Percentiles rank a stretch among this genome's conserved stretches.
Conservation (phyloP, 1,140 invertebrate species). For the Xylocopa sonorina region DNA sequence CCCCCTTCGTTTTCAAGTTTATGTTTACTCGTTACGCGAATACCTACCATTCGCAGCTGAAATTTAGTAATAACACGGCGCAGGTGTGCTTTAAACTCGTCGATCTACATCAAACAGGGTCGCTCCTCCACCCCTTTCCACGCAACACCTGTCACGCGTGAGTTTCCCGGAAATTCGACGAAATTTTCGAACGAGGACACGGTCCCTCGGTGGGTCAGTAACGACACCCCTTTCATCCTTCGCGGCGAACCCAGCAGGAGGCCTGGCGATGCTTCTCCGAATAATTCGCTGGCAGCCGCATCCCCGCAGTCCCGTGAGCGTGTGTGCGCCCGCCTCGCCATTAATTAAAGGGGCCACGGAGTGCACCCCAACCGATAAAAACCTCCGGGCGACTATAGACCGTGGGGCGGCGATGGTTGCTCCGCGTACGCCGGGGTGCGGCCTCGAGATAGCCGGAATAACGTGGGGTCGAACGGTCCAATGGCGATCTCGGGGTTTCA, state of each 20-base stretch:
- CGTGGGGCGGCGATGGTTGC: slow-evolving; percentile 39
- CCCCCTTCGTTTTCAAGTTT: too few relatives aligned
- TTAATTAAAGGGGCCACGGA: slow-evolving; percentile 65
- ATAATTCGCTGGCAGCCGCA: slow-evolving; percentile 53
- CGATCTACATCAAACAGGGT: not conserved
- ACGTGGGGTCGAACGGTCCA: slow-evolving; percentile 32
- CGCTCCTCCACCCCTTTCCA: not conserved
- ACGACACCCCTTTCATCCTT: slow-evolving; percentile 46
- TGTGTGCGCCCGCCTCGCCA: slow-evolving; percentile 54
- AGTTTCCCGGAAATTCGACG: slow-evolving; percentile 16
- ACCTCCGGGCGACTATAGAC: slow-evolving; percentile 48
- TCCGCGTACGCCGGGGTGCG: slow-evolving; percentile 48
- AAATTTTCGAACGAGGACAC: slow-evolving; percentile 44
- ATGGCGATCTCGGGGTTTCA: slow-evolving; percentile 36
- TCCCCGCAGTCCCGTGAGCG: slow-evolving; percentile 6
- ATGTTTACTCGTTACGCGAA: too few relatives aligned
- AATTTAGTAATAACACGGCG: too few relatives aligned
- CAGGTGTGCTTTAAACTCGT: too few relatives aligned
- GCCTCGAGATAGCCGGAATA: slow-evolving; percentile 56
- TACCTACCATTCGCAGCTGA: too few relatives aligned
- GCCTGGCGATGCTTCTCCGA: slow-evolving; percentile 16
- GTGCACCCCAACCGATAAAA: slow-evolving; percentile 62
- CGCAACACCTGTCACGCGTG: not conserved
- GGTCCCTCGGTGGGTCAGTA: slow-evolving; percentile 58
- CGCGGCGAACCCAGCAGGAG: slow-evolving; percentile 1